Evolutionary conservation across 1,140 invertebrate species (phyloP), one percentile per base, ranked within the genome.

Genomic region (Phymorhynchus buccinoides): DNA sequence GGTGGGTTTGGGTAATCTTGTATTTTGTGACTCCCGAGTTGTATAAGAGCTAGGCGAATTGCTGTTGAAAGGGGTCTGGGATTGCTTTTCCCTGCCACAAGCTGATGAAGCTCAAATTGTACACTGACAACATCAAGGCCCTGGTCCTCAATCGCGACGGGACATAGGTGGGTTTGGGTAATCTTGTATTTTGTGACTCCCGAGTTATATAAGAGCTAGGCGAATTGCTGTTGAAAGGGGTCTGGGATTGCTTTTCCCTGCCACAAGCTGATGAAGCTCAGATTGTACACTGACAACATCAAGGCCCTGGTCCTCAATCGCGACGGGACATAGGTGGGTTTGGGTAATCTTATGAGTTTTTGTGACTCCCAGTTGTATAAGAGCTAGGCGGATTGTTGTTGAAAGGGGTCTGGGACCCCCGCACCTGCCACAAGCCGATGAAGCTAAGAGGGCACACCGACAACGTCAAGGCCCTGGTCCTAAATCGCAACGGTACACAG

Each of bases 231-330:
- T n/a, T n/a, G n/a, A n/a, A n/a, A n/a, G n/a, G n/a, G n/a, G 37
- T 99, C 93, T 94, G 97, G 66, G 98, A 98, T 96, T 99, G 99
- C 94, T 94, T 99, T 3, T 97, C 97, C 93, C 96, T 98, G 27
- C 99, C 96, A 96, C 87, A 98, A 99, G 93, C 94, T 97, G 66
- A 98, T 98, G 96, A 99, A 99, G 94, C 94, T 99, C 3, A 97
- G 97, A 93, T 96, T 98, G 27, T 99, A 99, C 93, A 95, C 97
- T 3, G 99, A 99, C 93, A 99, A 99, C 94, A 98, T 99, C 32
- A 98, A 99, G 93, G 96, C 97, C 66, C 94, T 99, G 88, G 96
- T 99, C 79, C 95, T 99, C 6, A 99, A 98, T 90, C 95, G 96
- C 91, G 99, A 99, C 94, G 99, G 98, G 27, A 89, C 95, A 75